Evolutionary conservation across 2,113 vertebrate genomes (phyloP), one percentile per base, ranked within the genome.

Genomic region (Festucalex cinctus): DNA sequence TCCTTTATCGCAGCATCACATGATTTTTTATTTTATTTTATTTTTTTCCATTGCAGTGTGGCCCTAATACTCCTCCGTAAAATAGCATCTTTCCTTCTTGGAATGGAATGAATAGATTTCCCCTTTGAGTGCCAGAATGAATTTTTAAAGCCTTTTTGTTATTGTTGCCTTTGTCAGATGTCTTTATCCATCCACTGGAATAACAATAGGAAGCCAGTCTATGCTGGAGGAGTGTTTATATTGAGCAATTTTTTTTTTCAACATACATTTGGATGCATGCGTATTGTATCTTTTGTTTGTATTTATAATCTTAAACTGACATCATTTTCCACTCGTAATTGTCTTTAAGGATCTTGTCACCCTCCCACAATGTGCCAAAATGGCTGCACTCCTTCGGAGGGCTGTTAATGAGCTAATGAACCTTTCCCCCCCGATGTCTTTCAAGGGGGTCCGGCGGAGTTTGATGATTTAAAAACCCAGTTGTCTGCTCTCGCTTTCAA

Each of bases 381-480:
- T 63, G 63, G 68, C 85, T 82, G 81, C 68, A 76, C 53, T 86
- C 71, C 67, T 71, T 80, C 41, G 66, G 73, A 75, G 84, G 75
- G 77, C 83, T 80, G 81, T 84, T 78, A 76, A 80, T 65, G 62
- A 85, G 81, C 79, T 82, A 72, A 84, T 83, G 57, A 83, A 85
- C 85, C 75, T 83, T 85, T 79, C 69, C 43, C 28, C n/a, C 70
- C 68, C 78, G 77, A 79, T 59, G 87, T 89, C 84, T 90, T 90
- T 84, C 87, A 17, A 75, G 68, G 78, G 73, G 78, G 70, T 71
- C 77, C 66, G 78, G 81, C 75, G 44, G 70, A 86, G 82, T 74
- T 32, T 44, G 70, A 76, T 22, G 36, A 79, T 76, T 71, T 32
- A 39, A 57, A 69, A 76, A 75, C 63, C 26, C 69, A 37, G 39